Evolutionary conservation across 2,113 vertebrate species (phyloP), one percentile per base, ranked within the genome.

Genomic region (Caranx melampygus): DNA sequence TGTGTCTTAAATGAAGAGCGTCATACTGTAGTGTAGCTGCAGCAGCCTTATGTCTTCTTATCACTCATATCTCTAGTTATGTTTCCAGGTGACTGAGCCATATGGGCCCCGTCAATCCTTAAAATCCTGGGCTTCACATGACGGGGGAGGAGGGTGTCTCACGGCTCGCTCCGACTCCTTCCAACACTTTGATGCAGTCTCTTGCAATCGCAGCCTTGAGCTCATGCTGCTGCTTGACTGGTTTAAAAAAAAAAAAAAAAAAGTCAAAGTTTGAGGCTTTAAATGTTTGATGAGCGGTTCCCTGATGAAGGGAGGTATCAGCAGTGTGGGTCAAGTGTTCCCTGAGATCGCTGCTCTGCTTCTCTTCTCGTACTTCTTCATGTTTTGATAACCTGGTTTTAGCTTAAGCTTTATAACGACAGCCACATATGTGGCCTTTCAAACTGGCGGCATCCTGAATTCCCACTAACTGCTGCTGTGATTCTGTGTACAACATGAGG

Each of bases 11-110:
- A 59, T 55, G 54, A 68, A 20, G 34, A 75, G 75, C 68, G 18
- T 14, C 85, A 49, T 34, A 31, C 59, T 49, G 74, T 33, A 37
- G 1, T 54, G 60, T 68, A 52, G 33, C 68, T 55, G 62, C 65
- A 52, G 62, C 70, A 52, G 62, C 70, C 68, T 31, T 72, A 58
- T 68, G 42, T 57, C 60, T 75, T 45, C 42, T 57, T 26, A 75
- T 72, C 54, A 60, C n/a, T 51, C 26, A 40, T 66, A 47, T 74
- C 61, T 71, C 26, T 57, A 10, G 55, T 75, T 55, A 66, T 57
- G 77, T 64, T 77, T 88, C 72, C 79, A 75, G 78, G 84, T 82
- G 79, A 83, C 64, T 9, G 70, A 37, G 67, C 91, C 94, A 92
- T 91, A 90, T 90, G 91, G 85, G 79, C 34, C 42, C 71, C 63